Evolutionary conservation across 92 coral and sea anemone genomes (phyloP).

Genomic region (Bergia sp.): DNA sequence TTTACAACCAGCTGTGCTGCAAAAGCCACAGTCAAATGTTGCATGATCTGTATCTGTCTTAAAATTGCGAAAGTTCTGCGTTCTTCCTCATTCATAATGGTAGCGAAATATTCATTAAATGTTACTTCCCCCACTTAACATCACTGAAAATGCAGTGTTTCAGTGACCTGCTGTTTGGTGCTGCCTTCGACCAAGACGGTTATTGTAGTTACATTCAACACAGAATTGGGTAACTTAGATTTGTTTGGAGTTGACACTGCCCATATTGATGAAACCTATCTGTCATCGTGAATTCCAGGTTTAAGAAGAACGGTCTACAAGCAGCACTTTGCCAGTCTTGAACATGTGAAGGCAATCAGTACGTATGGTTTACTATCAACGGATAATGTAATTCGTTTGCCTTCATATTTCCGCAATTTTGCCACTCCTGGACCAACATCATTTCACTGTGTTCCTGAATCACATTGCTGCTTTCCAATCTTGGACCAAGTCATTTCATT

Average conservation of each 20-base stretch:
- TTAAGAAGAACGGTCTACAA: too few relatives aligned
- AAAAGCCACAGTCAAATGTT: constrained; percentile 92
- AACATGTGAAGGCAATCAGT: neutral
- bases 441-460: neutral
- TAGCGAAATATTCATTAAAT: neutral
- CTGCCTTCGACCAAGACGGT: neutral
- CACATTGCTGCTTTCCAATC: neutral
- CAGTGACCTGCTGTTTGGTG: neutral
- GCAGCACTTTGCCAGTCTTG: neutral
- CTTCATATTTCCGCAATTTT: neutral
- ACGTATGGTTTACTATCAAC: neutral
- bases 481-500: neutral
- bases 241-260: neutral
- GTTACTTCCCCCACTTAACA: neutral
- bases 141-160: neutral
- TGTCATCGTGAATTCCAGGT: neutral
- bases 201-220: neutral
- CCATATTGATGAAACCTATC: neutral
- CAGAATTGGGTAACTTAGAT: neutral
- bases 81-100: neutral
- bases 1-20: constrained; percentile 76
- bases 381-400: neutral
- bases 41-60: constrained; percentile 58
- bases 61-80: neutral
- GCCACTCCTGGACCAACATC: neutral